These are phyloP conservation scores for Emys orbicularis DNA, from an alignment of 2,797 vertebrate species.

Conservation along the genomic window DNA sequence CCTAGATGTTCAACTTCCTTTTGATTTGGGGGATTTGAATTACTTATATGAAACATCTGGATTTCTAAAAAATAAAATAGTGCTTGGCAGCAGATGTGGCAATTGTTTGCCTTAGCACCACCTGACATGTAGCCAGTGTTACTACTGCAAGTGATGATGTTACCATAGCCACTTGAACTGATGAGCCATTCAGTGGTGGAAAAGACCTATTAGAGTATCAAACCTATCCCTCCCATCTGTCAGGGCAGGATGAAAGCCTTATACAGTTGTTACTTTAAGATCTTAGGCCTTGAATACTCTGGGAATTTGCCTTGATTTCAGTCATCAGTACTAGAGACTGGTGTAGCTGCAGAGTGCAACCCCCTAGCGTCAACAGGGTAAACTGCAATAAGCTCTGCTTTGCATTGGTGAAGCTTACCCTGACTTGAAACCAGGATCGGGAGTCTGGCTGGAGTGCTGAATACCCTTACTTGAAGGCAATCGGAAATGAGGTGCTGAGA, in stretches of 20 bases:
- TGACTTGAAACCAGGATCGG: not conserved
- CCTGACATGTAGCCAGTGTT: not conserved
- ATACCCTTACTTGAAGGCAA: not conserved
- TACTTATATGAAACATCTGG: not conserved
- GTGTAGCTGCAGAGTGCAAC: not conserved
- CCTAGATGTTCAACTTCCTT: not conserved
- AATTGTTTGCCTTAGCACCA: not conserved
- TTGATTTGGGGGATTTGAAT: not conserved
- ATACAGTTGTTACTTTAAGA: not conserved
- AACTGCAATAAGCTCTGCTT: not conserved
- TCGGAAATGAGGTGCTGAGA: not conserved
- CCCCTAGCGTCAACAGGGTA: not conserved
- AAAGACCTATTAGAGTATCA: not conserved
- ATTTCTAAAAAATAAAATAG: not conserved
- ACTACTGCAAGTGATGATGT: not conserved
- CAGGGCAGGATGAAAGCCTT: no score
- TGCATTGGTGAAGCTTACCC: not conserved
- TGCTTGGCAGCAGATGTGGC: not conserved
- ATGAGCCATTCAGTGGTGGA: not conserved
- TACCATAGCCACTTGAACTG: rapidly evolving
- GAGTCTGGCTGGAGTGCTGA: not conserved
- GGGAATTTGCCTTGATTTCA: not conserved
- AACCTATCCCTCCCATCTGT: no score
- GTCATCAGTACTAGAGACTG: not conserved
- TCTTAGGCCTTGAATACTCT: not conserved